Evolutionary conservation across 2,113 vertebrate species (phyloP), one percentile per base, ranked within the genome.

Genomic region (Plecturocebus donacophilus): DNA sequence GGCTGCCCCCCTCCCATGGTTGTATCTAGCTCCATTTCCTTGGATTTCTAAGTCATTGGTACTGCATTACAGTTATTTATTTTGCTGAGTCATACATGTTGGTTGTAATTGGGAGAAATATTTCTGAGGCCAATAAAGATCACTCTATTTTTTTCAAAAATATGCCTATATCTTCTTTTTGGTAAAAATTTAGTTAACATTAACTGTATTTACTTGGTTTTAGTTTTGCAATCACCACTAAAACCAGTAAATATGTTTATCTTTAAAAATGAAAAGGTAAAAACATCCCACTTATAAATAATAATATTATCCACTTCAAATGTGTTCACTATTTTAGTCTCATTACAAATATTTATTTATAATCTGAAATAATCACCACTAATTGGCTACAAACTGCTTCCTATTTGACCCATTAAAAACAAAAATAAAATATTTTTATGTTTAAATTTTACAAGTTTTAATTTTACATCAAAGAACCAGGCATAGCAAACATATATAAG

Each of bases 401-500:
- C 49, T 94, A 21, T 89, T 52, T 79, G 32, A 23, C 35, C 17
- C 40, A 83, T 70, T 96, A 61, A 83, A 90, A 77, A 30, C 56
- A 61, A 84, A 14, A 20, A 32, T 61, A 90, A 64, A 71, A 88
- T 68, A 32, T 40, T 91, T 84, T 91, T 79, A 56, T 68, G 81
- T 82, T 77, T 47, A 90, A 91, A 71, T 84, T 92, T 90, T 52
- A 14, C 7, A 80, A 91, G 3, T 81, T 90, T 81, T 87, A 76
- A 49, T 76, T 88, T 79, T 77, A 79, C 54, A 32, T 71, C 20
- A 91, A 94, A 8, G 17, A 32, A 58, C 30, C 14, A 91, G 81
- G 42, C 56, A 87, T 25, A 73, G 35, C 0, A 71, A 91, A n/a
- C n/a, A 61, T 17, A 71, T 86, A 80, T 40, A 89, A 79, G 77